Conservation (phyloP, 2,113 vertebrate genomes). For the Hirundichthys speculiger region DNA sequence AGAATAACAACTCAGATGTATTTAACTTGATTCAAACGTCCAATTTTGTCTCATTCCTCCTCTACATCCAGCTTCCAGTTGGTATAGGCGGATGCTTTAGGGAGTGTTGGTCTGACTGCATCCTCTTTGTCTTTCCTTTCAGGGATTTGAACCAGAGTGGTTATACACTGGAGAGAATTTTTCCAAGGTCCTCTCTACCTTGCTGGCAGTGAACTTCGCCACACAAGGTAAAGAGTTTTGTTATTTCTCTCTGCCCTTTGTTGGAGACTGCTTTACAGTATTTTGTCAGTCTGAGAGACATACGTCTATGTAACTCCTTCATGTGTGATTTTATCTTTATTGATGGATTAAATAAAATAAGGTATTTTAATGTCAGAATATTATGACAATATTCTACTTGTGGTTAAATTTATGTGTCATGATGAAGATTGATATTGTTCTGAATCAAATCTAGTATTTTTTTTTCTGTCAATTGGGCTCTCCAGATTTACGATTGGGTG, state of each 20-base stretch:
- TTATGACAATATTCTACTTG: too few relatives aligned
- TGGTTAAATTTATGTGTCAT: too few relatives aligned
- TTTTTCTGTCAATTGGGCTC: neutral
- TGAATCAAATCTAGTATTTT: neutral
- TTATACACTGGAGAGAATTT: conserved; percentile 92
- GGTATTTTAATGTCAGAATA: too few relatives aligned
- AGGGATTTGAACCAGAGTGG: conserved; percentile 93
- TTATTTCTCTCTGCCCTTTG: neutral
- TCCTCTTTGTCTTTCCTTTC: conserved; percentile 44
- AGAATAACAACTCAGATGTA: conserved; percentile 6
- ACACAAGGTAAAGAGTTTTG: conserved; percentile 88
- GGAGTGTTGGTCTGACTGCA: conserved; percentile 14
- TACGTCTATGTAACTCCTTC: neutral
- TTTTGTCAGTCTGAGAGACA: neutral
- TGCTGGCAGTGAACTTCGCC: conserved; percentile 91
- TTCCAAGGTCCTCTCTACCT: conserved; percentile 87
- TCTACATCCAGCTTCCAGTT: conserved; percentile 9
- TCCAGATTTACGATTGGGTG: conserved; percentile 9
- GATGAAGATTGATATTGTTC: too few relatives aligned
- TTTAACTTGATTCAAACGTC: conserved; percentile 11
- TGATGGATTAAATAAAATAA: too few relatives aligned
- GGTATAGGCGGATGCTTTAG: neutral
- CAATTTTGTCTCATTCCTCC: conserved; percentile 22
- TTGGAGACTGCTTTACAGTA: neutral
- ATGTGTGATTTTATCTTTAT: too few relatives aligned